phyloP scores from a whole-genome alignment of 2,888 invertebrate genomes.

The Leucozona laternaria region DNA sequence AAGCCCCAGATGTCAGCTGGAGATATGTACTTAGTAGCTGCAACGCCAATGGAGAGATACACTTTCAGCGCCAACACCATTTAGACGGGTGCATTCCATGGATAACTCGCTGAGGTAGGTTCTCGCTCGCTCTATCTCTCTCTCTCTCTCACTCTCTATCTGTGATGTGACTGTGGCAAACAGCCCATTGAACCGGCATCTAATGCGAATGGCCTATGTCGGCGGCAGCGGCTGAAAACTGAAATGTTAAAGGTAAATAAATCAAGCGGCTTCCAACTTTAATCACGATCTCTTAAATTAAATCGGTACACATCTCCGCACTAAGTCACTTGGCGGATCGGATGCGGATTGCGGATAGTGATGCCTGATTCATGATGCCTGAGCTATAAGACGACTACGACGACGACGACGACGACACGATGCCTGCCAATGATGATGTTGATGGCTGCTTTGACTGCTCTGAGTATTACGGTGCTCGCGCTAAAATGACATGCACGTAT shows the following conservation, averaged over 20 bases:
- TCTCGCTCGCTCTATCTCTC: not conserved
- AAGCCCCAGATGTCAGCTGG: constrained; percentile 73
- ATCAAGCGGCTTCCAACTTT: constrained; percentile 77
- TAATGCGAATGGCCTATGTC: constrained; percentile 76
- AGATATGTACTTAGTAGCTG: constrained; percentile 75
- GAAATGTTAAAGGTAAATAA: constrained; percentile 76
- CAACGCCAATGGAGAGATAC: constrained; percentile 66
- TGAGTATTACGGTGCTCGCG: constrained; percentile 70
- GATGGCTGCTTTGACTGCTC: constrained; percentile 75
- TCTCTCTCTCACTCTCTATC: not conserved
- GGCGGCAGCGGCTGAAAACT: constrained; percentile 10
- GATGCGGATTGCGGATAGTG: constrained; percentile 70
- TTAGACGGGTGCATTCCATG: constrained; percentile 70
- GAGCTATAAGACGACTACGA: constrained; percentile 35
- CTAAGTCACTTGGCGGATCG: constrained; percentile 75
- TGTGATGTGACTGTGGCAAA: constrained; percentile 25
- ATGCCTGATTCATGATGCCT: constrained; percentile 61
- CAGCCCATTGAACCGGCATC: constrained; percentile 70
- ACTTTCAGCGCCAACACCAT: constrained; percentile 76
- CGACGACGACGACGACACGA: constrained; percentile 61
- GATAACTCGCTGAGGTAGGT: constrained; percentile 55
- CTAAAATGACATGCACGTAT: constrained; percentile 74
- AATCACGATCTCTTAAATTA: constrained; percentile 77
- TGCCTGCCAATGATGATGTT: constrained; percentile 76
- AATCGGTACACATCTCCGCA: constrained; percentile 75